Percentiles rank a stretch among this genome's conserved stretches.
These are phyloP conservation scores for Isichthys henryi DNA, from an alignment of 2,113 vertebrate species.

Conservation along the genomic window DNA sequence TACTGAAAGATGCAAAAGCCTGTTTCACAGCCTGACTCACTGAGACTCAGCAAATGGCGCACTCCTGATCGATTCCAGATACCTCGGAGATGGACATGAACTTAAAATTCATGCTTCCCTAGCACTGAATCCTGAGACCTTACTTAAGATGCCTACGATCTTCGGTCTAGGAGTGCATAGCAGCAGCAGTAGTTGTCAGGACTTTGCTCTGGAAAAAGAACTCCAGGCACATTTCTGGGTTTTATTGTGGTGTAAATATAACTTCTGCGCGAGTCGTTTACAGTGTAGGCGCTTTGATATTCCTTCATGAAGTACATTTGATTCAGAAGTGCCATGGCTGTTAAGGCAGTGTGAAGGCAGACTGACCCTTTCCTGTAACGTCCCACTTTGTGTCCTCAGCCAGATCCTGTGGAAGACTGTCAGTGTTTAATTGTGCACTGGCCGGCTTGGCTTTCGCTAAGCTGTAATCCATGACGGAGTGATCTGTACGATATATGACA, in stretches of 20 bases:
- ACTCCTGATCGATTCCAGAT: background rate
- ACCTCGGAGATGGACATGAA: background rate
- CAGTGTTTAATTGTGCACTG: background rate
- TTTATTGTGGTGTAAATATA: background rate
- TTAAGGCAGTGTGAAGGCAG: background rate
- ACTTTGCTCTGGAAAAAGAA: background rate
- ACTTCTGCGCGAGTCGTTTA: background rate
- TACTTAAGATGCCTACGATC: background rate
- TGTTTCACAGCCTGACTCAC: background rate
- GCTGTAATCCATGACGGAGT: background rate
- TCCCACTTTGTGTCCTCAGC: background rate
- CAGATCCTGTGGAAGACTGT: background rate
- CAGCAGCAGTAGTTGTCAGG: background rate
- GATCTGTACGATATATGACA: background rate
- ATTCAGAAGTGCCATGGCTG: background rate
- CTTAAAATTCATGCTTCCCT: background rate
- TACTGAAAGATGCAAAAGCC: background rate
- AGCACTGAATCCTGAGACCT: background rate
- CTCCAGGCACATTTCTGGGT: background rate
- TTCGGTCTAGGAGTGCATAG: background rate
- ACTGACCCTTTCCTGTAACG: background rate
- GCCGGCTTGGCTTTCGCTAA: background rate
- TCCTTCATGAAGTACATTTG: background rate
- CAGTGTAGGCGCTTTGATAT: background rate
- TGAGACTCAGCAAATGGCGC: background rate